These are phyloP conservation scores for Philaethria dido DNA, from an alignment of 2,888 invertebrate genomes.

Conservation along the genomic window DNA sequence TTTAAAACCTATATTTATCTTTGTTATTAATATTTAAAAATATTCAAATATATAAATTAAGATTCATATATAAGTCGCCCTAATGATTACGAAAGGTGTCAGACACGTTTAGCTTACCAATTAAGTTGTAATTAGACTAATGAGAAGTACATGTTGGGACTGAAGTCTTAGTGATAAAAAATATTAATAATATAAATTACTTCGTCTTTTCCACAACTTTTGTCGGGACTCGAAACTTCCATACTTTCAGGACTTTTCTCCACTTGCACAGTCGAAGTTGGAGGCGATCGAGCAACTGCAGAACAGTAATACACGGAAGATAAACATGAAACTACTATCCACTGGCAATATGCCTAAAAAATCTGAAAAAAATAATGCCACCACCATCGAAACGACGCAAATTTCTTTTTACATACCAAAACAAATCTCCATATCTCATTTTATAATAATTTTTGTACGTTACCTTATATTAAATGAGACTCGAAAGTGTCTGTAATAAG, in stretches of 20 bases:
- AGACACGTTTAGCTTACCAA: not conserved
- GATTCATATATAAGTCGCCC: not conserved
- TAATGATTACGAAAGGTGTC: not conserved
- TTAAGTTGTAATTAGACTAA: not conserved
- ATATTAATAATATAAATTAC: constrained; percentile 44
- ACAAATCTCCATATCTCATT: constrained; percentile 30
- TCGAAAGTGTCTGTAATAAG: constrained; percentile 34
- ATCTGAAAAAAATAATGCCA: constrained; percentile 55
- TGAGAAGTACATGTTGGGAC: not conserved
- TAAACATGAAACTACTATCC: constrained; percentile 52
- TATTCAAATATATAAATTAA: no score
- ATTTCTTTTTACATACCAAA: constrained; percentile 39
- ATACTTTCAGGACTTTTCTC: constrained; percentile 53
- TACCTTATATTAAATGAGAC: constrained; percentile 30
- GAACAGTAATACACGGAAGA: constrained; percentile 54
- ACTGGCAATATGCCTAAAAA: constrained; percentile 35
- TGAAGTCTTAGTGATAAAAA: not conserved
- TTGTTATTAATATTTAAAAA: no score
- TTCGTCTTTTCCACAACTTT: constrained; percentile 51
- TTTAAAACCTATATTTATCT: no score
- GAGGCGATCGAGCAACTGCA: constrained; percentile 54
- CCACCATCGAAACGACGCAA: constrained; percentile 37
- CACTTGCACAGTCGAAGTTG: constrained; percentile 44
- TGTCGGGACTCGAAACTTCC: constrained; percentile 51
- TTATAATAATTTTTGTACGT: constrained; percentile 28